Base-by-base conservation (phyloP, 2,888 invertebrate genomes). In the Drosophila putrida region DNA sequence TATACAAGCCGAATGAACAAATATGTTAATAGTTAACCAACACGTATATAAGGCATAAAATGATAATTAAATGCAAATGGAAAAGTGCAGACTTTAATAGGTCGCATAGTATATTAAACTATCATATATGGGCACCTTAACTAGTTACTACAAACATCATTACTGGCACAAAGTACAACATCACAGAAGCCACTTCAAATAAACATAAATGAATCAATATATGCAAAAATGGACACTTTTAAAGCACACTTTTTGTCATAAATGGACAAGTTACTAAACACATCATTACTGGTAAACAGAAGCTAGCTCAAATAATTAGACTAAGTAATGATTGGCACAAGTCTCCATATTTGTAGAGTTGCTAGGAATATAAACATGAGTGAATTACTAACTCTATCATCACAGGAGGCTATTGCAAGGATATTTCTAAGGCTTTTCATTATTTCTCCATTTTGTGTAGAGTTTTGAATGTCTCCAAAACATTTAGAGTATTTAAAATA, bases 341-440 rank as follows among this genome's bases (percentile, higher is more conserved):
- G 15, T 46, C 58, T 71, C 44, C 71, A 51, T 36, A 27, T 33
- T 36, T 71, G 71, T 58, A 71, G 58, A 71, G 25, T 39, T 69
- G 0, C 4, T 0, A 13, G 10, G 50, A 10, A 15, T 6, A 11
- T 43, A 6, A 33, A 4, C 2, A 28, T 31, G 11, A 15, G 15
- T 4, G 6, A 3, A 4, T 4, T 9, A 0, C 5, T 0, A 27
- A 5, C 6, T 6, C 20, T 15, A 11, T 8, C n/a, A 44, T 31
- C 9, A 10, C 15, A 2, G 15, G 6, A 20, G 6, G 0, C n/a
- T 6, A 4, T 6, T 11, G 3, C 1, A 0, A 2, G 4, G 11
- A 27, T 13, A 8, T 6, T 38, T 36, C 9, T 10, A 31, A 20
- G 27, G 3, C 6, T 11, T n/a, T n/a, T 0, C 11, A 28, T 0